These are phyloP conservation scores for Lycodopsis pacificus DNA, from an alignment of 2,797 vertebrate species.

Conservation along the genomic window DNA sequence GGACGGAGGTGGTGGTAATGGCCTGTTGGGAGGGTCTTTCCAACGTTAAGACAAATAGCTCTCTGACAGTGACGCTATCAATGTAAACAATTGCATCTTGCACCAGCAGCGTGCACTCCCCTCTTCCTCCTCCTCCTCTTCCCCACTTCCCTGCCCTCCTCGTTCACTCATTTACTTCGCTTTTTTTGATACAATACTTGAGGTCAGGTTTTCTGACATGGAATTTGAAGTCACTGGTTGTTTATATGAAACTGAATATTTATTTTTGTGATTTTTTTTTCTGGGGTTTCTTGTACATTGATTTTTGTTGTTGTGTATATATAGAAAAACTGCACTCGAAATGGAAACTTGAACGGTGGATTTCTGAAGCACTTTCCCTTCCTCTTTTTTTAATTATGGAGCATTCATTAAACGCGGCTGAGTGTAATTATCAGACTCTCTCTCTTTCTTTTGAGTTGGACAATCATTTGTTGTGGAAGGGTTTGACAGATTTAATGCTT, in stretches of 20 bases:
- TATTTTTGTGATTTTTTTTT: slow-evolving; percentile 84
- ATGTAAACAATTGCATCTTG: slow-evolving; percentile 75
- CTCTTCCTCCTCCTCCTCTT: background rate
- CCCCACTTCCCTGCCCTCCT: slow-evolving; percentile 23
- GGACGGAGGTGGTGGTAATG: slow-evolving; percentile 65
- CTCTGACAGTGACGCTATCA: slow-evolving; percentile 75
- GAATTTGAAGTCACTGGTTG: slow-evolving; percentile 87
- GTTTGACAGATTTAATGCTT: slow-evolving; percentile 4
- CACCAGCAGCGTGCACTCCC: slow-evolving; percentile 34
- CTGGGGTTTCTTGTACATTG: slow-evolving; percentile 73
- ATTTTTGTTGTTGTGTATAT: slow-evolving; percentile 74
- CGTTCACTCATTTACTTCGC: slow-evolving; percentile 54
- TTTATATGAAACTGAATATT: slow-evolving; percentile 87
- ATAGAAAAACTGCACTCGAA: slow-evolving; percentile 86
- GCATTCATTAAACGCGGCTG: slow-evolving; percentile 85
- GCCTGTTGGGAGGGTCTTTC: slow-evolving; percentile 68
- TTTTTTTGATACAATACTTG: slow-evolving; percentile 84
- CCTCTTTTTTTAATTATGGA: slow-evolving; percentile 77
- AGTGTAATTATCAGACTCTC: slow-evolving; percentile 71
- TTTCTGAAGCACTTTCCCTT: slow-evolving; percentile 88
- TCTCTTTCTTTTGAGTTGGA: slow-evolving; percentile 58
- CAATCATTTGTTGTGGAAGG: background rate
- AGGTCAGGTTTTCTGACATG: slow-evolving; percentile 84
- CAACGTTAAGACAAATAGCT: slow-evolving; percentile 71
- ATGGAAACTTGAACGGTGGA: slow-evolving; percentile 88